Conservation (phyloP, 2,888 invertebrate genomes). For the Rhodophaea formosa region DNA sequence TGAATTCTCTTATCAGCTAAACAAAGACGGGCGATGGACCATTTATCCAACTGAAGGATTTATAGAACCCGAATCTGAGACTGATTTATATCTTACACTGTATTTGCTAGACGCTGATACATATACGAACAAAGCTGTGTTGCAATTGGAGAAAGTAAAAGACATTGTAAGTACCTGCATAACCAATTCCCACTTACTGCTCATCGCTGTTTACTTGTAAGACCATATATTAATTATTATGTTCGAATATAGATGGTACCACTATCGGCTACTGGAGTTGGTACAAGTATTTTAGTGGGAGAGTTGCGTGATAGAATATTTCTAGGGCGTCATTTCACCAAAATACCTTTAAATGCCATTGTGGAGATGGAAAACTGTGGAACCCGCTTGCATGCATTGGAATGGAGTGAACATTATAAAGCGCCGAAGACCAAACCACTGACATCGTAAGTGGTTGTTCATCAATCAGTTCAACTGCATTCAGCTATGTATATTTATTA, state of each 20-base stretch:
- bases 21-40: slow-evolving; percentile 65
- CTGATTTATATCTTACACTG: slow-evolving; percentile 52
- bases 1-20: slow-evolving; percentile 43
- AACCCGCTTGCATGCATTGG: slow-evolving; percentile 71
- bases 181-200: too few relatives aligned
- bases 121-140: slow-evolving; percentile 66
- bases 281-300: slow-evolving; percentile 84
- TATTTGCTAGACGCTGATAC: slow-evolving; percentile 63
- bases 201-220: too few relatives aligned
- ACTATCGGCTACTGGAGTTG: slow-evolving; percentile 82
- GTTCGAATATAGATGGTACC: slow-evolving; percentile 53
- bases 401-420: slow-evolving; percentile 75
- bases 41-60: slow-evolving; percentile 60
- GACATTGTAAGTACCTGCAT: slow-evolving; percentile 66
- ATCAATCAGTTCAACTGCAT: background rate
- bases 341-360: slow-evolving; percentile 59
- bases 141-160: slow-evolving; percentile 69
- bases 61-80: slow-evolving; percentile 62
- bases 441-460: slow-evolving; percentile 44
- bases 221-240: background rate
- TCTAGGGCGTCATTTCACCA: slow-evolving; percentile 84
- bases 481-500: too few relatives aligned
- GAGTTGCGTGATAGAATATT: slow-evolving; percentile 81
- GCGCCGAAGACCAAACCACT: slow-evolving; percentile 60
- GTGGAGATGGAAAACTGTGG: slow-evolving; percentile 81